phyloP scores from a whole-genome alignment of 2,113 vertebrate genomes.

The Phasianus colchicus region DNA sequence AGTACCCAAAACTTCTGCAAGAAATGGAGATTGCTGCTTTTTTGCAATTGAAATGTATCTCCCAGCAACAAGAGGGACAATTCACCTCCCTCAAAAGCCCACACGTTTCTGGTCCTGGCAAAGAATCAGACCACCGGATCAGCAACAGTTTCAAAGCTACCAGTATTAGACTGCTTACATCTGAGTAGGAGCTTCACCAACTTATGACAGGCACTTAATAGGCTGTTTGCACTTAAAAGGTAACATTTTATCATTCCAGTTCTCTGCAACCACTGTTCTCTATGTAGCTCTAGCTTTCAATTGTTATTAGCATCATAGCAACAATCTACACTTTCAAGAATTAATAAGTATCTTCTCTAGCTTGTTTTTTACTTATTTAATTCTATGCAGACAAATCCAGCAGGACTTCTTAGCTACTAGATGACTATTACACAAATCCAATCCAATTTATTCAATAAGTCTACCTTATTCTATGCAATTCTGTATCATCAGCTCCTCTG shows the following conservation, averaged over 20 bases:
- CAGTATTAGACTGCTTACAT: constrained; percentile 54
- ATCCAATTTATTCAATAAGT: background rate
- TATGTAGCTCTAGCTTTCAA: background rate
- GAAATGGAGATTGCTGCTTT: constrained; percentile 53
- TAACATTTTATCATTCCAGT: background rate
- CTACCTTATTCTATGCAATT: background rate
- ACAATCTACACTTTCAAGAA: background rate
- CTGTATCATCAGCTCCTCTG: background rate
- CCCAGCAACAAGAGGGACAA: constrained; percentile 71
- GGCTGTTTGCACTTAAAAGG: constrained; percentile 25
- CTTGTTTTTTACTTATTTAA: background rate
- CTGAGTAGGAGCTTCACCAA: constrained; percentile 28
- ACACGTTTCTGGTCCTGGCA: constrained; percentile 61
- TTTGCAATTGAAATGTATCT: constrained; percentile 69
- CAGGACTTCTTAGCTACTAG: background rate
- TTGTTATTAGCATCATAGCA: constrained; percentile 17
- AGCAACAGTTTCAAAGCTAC: constrained; percentile 65
- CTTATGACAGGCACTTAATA: constrained; percentile 50
- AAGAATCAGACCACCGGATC: constrained; percentile 55
- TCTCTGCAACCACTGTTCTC: background rate
- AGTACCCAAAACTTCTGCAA: constrained; percentile 35
- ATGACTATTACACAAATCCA: background rate
- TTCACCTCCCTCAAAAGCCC: constrained; percentile 57
- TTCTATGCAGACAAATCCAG: background rate
- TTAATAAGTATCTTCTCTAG: background rate